A percentile compares a stretch with the other conserved stretches of the same genome.
Evolutionary conservation across 2,113 vertebrate genomes (phyloP).

Genomic region (Petaurus breviceps): DNA sequence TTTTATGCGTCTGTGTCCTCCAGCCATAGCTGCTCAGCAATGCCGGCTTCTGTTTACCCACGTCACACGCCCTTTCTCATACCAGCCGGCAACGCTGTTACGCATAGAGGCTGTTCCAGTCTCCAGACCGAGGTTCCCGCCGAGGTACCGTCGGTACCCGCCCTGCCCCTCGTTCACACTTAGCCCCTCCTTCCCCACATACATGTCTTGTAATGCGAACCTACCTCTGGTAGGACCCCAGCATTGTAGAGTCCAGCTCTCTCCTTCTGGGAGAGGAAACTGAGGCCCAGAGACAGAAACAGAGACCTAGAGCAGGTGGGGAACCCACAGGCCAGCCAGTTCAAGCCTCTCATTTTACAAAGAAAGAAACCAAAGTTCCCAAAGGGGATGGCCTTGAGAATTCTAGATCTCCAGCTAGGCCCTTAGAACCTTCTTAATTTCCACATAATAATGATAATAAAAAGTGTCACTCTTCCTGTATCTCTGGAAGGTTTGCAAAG

Average conservation of each 20-base stretch:
- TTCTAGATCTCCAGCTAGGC: neutral
- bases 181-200: no score
- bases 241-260: no score
- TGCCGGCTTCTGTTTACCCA: constrained; percentile 3
- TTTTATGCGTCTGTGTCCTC: constrained; percentile 90
- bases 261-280: neutral
- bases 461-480: neutral
- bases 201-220: no score
- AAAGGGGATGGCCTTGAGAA: neutral
- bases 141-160: no score
- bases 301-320: neutral
- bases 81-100: neutral
- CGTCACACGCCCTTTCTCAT: accelerated
- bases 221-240: no score
- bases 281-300: neutral
- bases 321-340: neutral
- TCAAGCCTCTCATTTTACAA: neutral
- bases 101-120: neutral
- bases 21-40: constrained; percentile 85
- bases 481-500: neutral
- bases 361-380: neutral
- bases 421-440: neutral
- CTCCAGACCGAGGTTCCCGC: neutral
- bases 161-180: no score
- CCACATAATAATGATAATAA: neutral